phyloP scores from a whole-genome alignment of 2,888 invertebrate genomes.

The Darwinula stevensoni region DNA sequence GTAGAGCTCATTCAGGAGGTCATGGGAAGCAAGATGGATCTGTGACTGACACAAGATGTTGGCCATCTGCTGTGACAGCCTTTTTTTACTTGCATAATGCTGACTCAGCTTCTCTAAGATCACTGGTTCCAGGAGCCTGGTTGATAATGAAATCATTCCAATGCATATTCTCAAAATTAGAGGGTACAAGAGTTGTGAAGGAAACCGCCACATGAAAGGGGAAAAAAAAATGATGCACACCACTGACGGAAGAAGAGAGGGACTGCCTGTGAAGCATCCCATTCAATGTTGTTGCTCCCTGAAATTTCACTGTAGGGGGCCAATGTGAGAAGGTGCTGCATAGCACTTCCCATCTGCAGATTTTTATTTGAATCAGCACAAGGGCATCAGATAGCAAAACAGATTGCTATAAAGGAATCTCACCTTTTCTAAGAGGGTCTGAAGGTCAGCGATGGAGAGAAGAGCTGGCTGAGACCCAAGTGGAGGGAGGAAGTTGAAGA shows the following conservation, averaged over 20 bases:
- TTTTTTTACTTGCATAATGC: constrained; percentile 40
- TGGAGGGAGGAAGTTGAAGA: constrained; percentile 53
- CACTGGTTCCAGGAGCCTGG: constrained; percentile 29
- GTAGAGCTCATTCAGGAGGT: constrained; percentile 51
- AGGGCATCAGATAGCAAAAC: constrained; percentile 1
- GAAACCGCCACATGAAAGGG: constrained; percentile 4
- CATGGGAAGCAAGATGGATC: constrained; percentile 43
- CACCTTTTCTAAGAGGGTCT: constrained; percentile 39
- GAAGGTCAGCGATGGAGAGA: constrained; percentile 41
- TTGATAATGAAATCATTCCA: constrained; percentile 1
- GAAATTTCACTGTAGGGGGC: constrained; percentile 47
- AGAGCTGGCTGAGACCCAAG: constrained; percentile 30
- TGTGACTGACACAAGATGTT: constrained; percentile 29
- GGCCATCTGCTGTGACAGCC: constrained; percentile 31
- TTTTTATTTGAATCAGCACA: constrained; percentile 1
- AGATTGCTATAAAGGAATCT: constrained; percentile 6
- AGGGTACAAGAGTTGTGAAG: no score
- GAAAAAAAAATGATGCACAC: no score
- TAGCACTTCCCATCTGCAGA: constrained; percentile 43
- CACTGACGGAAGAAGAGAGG: constrained; percentile 55
- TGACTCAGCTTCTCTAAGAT: constrained; percentile 29
- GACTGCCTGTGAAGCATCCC: constrained; percentile 65
- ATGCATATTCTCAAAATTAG: no score
- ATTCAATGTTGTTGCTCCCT: constrained; percentile 61
- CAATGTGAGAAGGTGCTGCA: constrained; percentile 57